A percentile compares a stretch with the other conserved stretches of the same genome.
Evolutionary conservation across 2,797 vertebrate species (phyloP).

Genomic region (Danio tinwini): DNA sequence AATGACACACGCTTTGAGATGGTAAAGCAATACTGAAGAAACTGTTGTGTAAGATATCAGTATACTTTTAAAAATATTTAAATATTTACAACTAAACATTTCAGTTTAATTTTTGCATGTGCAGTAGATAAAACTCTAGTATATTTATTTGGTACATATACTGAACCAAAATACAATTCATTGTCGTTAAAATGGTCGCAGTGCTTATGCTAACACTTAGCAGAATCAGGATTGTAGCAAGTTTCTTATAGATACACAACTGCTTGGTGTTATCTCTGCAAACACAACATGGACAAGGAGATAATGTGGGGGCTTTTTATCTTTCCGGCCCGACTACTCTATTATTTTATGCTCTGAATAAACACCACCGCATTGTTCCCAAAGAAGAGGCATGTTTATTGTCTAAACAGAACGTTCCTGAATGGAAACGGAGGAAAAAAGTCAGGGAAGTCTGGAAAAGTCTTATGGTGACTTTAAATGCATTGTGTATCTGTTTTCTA

Average conservation of each 20-base stretch:
- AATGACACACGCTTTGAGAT: too few relatives aligned
- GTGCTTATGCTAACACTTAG: not conserved
- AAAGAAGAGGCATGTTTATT: slow-evolving; percentile 53
- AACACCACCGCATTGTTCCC: slow-evolving; percentile 45
- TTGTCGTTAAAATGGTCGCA: too few relatives aligned
- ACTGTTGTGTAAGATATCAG: too few relatives aligned
- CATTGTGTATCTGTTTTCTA: slow-evolving; percentile 21
- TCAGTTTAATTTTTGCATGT: too few relatives aligned
- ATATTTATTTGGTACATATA: too few relatives aligned
- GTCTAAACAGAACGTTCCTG: slow-evolving; percentile 47
- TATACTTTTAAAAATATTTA: too few relatives aligned
- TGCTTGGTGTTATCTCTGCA: slow-evolving; percentile 35
- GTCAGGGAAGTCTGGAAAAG: slow-evolving; percentile 11
- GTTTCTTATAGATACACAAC: slow-evolving; percentile 16
- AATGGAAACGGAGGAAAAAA: slow-evolving; percentile 27
- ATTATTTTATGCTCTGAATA: slow-evolving; percentile 57
- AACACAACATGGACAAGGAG: slow-evolving; percentile 47
- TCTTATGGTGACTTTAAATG: not conserved
- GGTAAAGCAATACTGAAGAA: too few relatives aligned
- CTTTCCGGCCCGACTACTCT: slow-evolving; percentile 51
- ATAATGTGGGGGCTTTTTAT: slow-evolving; percentile 56
- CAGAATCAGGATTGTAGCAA: slow-evolving; percentile 26
- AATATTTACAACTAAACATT: too few relatives aligned
- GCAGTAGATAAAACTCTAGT: too few relatives aligned
- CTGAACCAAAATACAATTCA: too few relatives aligned